Evolutionary conservation across 2,888 invertebrate species (phyloP).

Genomic region (Drosophila basisetae): DNA sequence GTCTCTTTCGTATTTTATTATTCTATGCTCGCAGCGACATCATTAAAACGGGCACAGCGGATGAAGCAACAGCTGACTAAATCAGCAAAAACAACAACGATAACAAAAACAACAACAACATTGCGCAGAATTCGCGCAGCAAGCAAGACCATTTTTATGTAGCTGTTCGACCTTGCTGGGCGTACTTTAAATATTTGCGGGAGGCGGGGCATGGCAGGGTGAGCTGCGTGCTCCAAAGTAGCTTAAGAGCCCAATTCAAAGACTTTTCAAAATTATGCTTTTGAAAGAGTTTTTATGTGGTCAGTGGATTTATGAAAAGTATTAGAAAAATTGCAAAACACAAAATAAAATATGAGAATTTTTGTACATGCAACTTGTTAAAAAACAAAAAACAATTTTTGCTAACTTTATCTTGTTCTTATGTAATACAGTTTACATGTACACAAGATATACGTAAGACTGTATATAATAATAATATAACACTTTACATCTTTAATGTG

Average conservation of each 20-base stretch:
- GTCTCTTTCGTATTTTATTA: constrained; percentile 16
- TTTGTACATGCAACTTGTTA: not conserved
- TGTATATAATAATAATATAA: not conserved
- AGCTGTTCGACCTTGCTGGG: not conserved
- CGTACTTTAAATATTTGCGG: not conserved
- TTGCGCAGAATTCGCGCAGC: not conserved
- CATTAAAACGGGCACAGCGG: constrained; percentile 11
- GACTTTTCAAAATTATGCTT: not conserved
- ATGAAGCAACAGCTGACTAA: constrained; percentile 1
- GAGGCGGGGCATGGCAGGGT: not conserved
- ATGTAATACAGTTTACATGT: not conserved
- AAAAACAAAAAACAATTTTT: not conserved
- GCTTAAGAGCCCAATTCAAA: not conserved
- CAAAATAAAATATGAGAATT: not conserved
- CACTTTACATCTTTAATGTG: not conserved
- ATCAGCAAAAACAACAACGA: not conserved
- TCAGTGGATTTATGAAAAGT: not conserved
- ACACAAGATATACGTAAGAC: too few relatives aligned
- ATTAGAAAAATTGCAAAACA: not conserved
- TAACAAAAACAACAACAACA: not conserved
- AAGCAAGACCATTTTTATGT: constrained; percentile 8
- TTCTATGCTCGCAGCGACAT: constrained; percentile 23
- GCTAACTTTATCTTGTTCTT: not conserved
- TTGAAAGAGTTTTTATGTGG: not conserved
- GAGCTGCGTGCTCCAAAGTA: not conserved